Conservation (phyloP, 1,140 invertebrate species). For the Zaprionus tsacasi region DNA sequence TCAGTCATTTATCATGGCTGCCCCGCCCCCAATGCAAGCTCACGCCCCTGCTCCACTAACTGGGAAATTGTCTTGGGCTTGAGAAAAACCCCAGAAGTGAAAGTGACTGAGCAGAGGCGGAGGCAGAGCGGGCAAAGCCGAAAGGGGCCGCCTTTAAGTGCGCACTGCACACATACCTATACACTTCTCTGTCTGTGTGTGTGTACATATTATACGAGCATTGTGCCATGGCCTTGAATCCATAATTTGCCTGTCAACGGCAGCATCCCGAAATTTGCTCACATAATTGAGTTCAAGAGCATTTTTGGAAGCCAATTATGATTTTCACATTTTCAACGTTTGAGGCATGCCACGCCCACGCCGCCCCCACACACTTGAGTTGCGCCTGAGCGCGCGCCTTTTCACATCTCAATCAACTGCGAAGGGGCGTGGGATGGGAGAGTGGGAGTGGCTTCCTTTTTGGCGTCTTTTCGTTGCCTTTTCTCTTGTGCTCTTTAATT, state of each 20-base stretch:
- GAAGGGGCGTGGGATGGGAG: no score
- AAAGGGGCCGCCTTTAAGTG: conserved; percentile 4
- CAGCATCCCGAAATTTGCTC: conserved; percentile 71
- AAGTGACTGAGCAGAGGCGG: conserved; percentile 62
- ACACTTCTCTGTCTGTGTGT: not conserved
- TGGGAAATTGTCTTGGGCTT: conserved; percentile 72
- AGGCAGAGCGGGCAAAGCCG: not conserved
- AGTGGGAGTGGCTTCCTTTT: not conserved
- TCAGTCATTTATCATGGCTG: conserved; percentile 74
- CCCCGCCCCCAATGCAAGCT: not conserved
- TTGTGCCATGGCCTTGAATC: conserved; percentile 69
- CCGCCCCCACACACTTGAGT: not conserved
- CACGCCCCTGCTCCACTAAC: not conserved
- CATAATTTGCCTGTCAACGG: conserved; percentile 80
- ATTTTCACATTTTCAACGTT: conserved; percentile 66
- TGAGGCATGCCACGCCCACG: conserved; percentile 1
- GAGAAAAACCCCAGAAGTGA: conserved; percentile 59
- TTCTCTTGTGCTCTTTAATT: conserved; percentile 60
- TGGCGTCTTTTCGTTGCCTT: conserved; percentile 24
- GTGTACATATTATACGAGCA: conserved; percentile 7
- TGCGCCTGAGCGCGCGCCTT: conserved; percentile 39
- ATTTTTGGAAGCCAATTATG: conserved; percentile 82
- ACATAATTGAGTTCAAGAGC: conserved; percentile 82
- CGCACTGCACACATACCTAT: not conserved
- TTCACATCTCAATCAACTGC: conserved; percentile 74